Conservation (phyloP, 2,888 invertebrate species). For the Eupithecia exiguata region DNA sequence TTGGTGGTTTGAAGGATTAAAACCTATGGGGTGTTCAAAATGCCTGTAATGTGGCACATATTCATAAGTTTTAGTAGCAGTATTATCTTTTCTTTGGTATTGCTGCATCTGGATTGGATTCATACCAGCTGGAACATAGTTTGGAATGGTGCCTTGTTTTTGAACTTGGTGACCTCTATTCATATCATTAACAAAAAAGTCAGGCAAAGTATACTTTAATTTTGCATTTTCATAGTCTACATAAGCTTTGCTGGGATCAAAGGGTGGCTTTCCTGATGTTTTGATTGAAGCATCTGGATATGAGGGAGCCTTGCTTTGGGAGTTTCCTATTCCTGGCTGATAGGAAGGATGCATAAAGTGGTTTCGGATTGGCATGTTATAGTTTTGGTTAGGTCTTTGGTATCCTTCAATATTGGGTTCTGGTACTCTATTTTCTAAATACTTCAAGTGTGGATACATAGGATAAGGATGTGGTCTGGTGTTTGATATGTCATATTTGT, state of each 20-base stretch:
- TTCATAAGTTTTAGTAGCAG: conserved; percentile 68
- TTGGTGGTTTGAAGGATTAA: conserved; percentile 63
- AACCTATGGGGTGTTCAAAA: conserved; percentile 62
- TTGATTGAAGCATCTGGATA: conserved; percentile 65
- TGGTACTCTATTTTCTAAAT: conserved; percentile 68
- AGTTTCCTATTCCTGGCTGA: conserved; percentile 64
- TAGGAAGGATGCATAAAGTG: conserved; percentile 70
- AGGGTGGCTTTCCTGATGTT: conserved; percentile 66
- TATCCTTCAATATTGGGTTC: conserved; percentile 70
- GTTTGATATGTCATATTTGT: conserved; percentile 75
- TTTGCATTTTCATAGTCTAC: conserved; percentile 67
- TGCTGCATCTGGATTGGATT: conserved; percentile 63
- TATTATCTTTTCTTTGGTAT: conserved; percentile 73
- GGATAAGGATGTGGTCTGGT: conserved; percentile 67
- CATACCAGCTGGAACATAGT: conserved; percentile 65
- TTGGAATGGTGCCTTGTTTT: conserved; percentile 63
- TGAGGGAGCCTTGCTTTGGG: conserved; percentile 69
- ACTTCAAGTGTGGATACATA: conserved; percentile 70
- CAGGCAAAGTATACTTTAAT: conserved; percentile 64
- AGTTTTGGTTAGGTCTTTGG: conserved; percentile 68
- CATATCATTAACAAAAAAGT: conserved; percentile 70
- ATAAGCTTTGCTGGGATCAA: conserved; percentile 69
- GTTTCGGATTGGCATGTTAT: conserved; percentile 65
- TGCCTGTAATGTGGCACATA: conserved; percentile 66
- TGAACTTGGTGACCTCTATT: conserved; percentile 62